Conservation (phyloP, 2,113 vertebrate species). For the Hippocampus abdominalis region DNA sequence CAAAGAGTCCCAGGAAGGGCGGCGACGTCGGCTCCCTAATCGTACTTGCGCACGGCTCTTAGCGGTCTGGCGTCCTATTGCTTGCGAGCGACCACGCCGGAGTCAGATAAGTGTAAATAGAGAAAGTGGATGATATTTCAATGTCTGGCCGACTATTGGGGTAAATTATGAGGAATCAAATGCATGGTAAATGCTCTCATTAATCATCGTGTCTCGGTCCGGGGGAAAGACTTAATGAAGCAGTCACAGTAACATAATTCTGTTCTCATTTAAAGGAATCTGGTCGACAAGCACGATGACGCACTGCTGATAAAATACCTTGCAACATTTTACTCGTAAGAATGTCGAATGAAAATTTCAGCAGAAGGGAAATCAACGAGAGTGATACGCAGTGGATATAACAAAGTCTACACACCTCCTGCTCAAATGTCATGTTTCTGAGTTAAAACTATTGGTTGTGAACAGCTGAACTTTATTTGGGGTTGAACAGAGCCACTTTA, state of each 20-base stretch:
- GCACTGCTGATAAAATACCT: background rate
- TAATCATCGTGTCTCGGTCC: slow-evolving; percentile 65
- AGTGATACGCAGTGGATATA: background rate
- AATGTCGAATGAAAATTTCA: background rate
- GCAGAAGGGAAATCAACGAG: background rate
- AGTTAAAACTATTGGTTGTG: too few relatives aligned
- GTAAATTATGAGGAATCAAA: slow-evolving; percentile 58
- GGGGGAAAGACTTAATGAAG: slow-evolving; percentile 67
- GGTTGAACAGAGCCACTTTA: too few relatives aligned
- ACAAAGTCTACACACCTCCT: background rate
- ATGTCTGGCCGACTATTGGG: slow-evolving; percentile 44
- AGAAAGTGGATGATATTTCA: slow-evolving; percentile 68
- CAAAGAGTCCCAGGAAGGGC: slow-evolving; percentile 26
- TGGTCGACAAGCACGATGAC: background rate
- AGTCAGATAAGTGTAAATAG: slow-evolving; percentile 60
- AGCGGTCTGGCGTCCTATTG: slow-evolving; percentile 59
- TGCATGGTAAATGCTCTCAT: slow-evolving; percentile 65
- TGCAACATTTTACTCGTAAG: background rate
- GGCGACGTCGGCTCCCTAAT: slow-evolving; percentile 17
- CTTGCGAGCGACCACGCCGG: slow-evolving; percentile 41
- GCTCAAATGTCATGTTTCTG: background rate
- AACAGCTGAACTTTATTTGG: too few relatives aligned
- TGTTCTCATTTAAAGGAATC: background rate
- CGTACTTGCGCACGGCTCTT: slow-evolving; percentile 22
- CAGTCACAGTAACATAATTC: slow-evolving; percentile 23